Conservation (phyloP, 2,113 vertebrate species). For the Apeltes quadracus region DNA sequence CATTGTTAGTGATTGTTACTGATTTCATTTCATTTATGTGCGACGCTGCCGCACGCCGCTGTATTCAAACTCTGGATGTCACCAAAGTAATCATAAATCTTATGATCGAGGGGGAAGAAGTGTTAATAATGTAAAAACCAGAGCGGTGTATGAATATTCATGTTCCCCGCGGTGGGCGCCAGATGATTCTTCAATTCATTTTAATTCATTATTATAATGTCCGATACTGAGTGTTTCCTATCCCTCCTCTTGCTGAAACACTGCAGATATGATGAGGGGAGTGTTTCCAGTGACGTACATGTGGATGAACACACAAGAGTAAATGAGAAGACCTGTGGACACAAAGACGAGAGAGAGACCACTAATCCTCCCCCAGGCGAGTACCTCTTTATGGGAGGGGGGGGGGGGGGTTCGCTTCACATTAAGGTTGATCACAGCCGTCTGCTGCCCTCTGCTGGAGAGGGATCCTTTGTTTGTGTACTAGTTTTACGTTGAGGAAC, state of each 20-base stretch:
- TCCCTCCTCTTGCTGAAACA: neutral
- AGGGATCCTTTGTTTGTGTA: neutral
- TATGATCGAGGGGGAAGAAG: slow-evolving; percentile 48
- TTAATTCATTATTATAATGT: too few species aligned
- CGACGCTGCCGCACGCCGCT: neutral
- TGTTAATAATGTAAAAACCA: slow-evolving; percentile 67
- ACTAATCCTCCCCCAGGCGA: slow-evolving; percentile 43
- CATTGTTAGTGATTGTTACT: too few species aligned
- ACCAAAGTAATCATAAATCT: slow-evolving; percentile 57
- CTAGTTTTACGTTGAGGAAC: neutral
- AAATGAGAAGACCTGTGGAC: slow-evolving; percentile 22
- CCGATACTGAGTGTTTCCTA: too few species aligned
- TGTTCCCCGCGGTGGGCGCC: slow-evolving; percentile 14
- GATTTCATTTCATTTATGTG: too few species aligned
- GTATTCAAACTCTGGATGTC: slow-evolving; percentile 42
- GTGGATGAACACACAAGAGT: slow-evolving; percentile 4
- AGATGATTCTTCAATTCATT: slow-evolving; percentile 47
- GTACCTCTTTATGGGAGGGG: slow-evolving; percentile 64
- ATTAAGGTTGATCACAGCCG: slow-evolving; percentile 50
- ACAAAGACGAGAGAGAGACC: slow-evolving; percentile 13
- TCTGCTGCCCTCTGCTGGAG: slow-evolving; percentile 78
- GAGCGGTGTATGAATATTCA: slow-evolving; percentile 71
- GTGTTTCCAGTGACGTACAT: slow-evolving; percentile 12
- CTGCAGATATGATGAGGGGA: too few species aligned
- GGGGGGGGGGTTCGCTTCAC: slow-evolving; percentile 36